Percentiles rank a stretch among this genome's conserved stretches.
Conservation (phyloP, 1,140 invertebrate species). For the Gryllus bimaculatus region DNA sequence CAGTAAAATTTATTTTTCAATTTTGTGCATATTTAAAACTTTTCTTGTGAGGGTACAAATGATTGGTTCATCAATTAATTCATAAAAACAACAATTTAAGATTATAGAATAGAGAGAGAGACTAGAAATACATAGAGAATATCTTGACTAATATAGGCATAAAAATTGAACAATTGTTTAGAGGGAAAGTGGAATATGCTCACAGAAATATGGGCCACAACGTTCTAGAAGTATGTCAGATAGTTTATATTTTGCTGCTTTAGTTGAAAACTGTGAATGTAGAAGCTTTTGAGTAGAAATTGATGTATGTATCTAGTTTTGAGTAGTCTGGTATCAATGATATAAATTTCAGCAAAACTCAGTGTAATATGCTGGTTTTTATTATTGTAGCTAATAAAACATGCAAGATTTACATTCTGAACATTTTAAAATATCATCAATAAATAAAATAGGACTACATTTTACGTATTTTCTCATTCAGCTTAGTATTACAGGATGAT, state of each 20-base stretch:
- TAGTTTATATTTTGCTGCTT: not conserved
- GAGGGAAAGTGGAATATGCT: not conserved
- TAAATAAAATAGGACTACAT: too few species aligned
- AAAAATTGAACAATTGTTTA: not conserved
- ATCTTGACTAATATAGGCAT: not conserved
- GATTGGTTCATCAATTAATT: too few species aligned
- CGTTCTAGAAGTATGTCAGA: not conserved
- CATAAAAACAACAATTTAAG: too few species aligned
- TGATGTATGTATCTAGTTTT: not conserved
- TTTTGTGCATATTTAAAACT: too few species aligned
- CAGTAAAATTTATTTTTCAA: too few species aligned
- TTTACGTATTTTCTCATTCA: too few species aligned
- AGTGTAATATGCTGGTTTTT: not conserved
- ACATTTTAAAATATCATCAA: not conserved
- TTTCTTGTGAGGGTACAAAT: too few species aligned
- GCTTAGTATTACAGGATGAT: too few species aligned
- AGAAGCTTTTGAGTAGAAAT: not conserved
- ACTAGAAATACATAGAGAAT: not conserved
- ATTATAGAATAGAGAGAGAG: too few species aligned
- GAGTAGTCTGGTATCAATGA: not conserved
- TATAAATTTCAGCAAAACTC: not conserved
- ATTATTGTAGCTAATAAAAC: not conserved
- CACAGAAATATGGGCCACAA: not conserved
- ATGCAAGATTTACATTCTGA: not conserved
- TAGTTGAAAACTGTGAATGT: not conserved